These are phyloP conservation scores for Oxyruncus cristatus DNA, from an alignment of 2,113 vertebrate species.

Conservation along the genomic window DNA sequence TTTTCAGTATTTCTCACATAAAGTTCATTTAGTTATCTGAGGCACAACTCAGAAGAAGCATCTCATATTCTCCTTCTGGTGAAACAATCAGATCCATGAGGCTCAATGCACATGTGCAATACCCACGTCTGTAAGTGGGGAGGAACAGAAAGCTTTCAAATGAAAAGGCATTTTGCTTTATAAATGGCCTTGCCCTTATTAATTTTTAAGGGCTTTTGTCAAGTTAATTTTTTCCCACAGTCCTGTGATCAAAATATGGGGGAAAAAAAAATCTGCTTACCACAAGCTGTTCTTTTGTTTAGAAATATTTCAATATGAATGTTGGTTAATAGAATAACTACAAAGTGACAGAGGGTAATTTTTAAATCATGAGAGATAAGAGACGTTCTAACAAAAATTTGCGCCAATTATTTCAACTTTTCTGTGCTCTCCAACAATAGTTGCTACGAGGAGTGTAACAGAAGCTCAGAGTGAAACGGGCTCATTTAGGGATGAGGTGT, in stretches of 20 bases:
- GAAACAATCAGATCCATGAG: not conserved
- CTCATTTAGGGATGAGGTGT: not conserved
- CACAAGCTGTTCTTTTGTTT: not conserved
- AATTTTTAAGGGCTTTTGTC: not conserved
- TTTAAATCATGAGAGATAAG: not conserved
- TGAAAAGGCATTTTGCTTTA: not conserved
- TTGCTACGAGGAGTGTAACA: not conserved
- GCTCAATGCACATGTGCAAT: rapidly evolving
- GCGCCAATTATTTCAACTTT: not conserved
- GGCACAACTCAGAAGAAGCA: not conserved
- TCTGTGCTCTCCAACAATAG: not conserved
- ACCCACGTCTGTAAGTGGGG: not conserved
- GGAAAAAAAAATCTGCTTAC: not conserved
- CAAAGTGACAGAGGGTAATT: not conserved
- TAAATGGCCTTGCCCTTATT: not conserved
- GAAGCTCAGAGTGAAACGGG: not conserved
- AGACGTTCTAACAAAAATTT: not conserved
- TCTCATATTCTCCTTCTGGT: not conserved
- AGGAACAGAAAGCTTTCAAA: not conserved
- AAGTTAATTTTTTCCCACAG: not conserved
- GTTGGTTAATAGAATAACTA: not conserved
- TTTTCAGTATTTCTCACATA: not conserved
- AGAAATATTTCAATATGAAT: not conserved
- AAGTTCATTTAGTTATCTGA: not conserved
- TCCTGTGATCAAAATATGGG: not conserved